Evolutionary conservation across 2,888 invertebrate genomes (phyloP).

Genomic region (Hipparchia semele): DNA sequence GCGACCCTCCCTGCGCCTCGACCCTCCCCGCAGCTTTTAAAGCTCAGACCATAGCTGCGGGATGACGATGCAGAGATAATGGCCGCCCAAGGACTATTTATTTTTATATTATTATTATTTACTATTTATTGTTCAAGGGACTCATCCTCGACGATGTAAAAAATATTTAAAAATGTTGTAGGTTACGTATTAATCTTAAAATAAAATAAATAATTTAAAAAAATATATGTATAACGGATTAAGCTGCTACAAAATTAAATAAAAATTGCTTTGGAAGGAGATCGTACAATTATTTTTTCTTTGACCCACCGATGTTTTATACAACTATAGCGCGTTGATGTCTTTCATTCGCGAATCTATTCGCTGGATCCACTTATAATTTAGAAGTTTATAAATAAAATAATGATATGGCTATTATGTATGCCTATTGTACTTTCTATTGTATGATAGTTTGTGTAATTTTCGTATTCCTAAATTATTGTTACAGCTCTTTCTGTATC

Average conservation of each 20-base stretch:
- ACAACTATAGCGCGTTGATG: conserved; percentile 51
- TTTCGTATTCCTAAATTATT: no score
- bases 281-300: no score
- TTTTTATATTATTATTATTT: conserved; percentile 43
- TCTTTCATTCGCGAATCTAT: conserved; percentile 51
- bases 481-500: no score
- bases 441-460: no score
- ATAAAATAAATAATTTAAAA: neutral
- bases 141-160: conserved; percentile 15
- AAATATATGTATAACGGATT: no score
- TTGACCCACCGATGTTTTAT: neutral
- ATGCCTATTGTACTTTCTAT: no score
- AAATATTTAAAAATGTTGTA: neutral
- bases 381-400: no score
- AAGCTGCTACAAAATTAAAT: no score
- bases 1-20: conserved; percentile 60
- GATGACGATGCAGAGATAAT: conserved; percentile 80
- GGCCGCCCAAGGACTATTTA: conserved; percentile 67
- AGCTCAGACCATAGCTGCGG: conserved; percentile 74
- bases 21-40: conserved; percentile 71
- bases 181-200: neutral
- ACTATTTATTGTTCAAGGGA: conserved; percentile 64
- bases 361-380: neutral
- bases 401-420: no score
- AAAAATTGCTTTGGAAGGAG: no score